Base-by-base conservation (phyloP, 1,140 invertebrate species). In the Diorhabda sublineata region DNA sequence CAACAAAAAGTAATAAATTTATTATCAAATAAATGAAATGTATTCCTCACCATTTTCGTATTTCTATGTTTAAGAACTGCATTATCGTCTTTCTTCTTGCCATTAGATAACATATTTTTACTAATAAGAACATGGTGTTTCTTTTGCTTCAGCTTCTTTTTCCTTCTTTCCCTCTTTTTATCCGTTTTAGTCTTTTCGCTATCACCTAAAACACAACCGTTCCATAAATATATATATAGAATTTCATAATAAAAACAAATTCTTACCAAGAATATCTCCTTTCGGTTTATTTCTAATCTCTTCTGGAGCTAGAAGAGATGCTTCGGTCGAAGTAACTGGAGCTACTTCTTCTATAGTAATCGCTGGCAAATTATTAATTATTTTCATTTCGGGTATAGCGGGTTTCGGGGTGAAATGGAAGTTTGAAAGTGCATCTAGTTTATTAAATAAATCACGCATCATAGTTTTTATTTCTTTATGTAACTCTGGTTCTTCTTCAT, bases 321-420 rank as follows among this genome's bases (percentile, higher is more conserved):
- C 92, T 84, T 97, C 93, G 77, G 89, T 95, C 1, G 91, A 88
- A 42, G 90, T 88, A 2, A 93, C 85, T 45, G 96, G 97, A 3
- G 93, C 94, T n/a, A 97, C 94, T 84, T 99, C 97, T 84, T 99
- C 98, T 87, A 98, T 94, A 44, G 83, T 87, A 63, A 99, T 91
- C 3, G 96, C 92, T 11, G 96, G 94, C 70, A 96, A 82, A 82
- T 99, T 98, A 63, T 87, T 94, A 2, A 98, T 84, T 73, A 99
- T 92, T 82, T 93, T 95, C 0, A 98, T 81, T 76, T 99, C 97
- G 2, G 95, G 91, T 68, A 88, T 85, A 8, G 89, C 87, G 84
- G 85, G 84, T 84, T 92, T 95, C 1, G 97, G 97, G 61, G 95
- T 97, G 76, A 93, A 98, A 82, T 98, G 92, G 82, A 92, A 98